A percentile compares a stretch with the other conserved stretches of the same genome.
Evolutionary conservation across 1,140 invertebrate genomes (phyloP).

Genomic region (Ladona fulva): DNA sequence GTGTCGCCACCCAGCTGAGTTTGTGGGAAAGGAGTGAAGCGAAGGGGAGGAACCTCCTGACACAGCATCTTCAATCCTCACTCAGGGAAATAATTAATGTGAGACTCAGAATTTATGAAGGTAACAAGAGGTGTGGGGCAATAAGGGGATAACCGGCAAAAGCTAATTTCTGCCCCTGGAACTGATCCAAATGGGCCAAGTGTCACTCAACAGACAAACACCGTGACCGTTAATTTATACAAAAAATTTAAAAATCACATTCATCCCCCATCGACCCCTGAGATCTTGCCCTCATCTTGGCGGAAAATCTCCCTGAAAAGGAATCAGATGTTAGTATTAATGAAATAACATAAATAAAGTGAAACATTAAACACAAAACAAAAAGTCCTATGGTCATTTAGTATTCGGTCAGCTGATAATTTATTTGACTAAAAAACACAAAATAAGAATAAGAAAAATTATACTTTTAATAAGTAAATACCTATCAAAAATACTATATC

Average conservation of each 20-base stretch:
- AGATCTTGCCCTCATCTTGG: conserved; percentile 7
- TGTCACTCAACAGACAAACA: conserved; percentile 9
- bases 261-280: neutral
- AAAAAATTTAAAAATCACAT: conserved; percentile 11
- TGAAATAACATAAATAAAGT: no score
- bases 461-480: no score
- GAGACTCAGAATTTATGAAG: neutral
- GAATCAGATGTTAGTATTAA: no score
- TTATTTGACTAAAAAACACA: no score
- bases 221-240: neutral
- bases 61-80: neutral
- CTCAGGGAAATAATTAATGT: neutral
- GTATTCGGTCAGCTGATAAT: no score
- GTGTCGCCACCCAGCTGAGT: neutral
- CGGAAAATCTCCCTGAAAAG: neutral
- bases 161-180: conserved; percentile 4
- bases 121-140: neutral
- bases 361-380: no score
- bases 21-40: neutral
- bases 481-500: no score
- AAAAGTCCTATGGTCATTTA: no score
- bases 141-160: neutral
- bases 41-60: neutral
- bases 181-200: neutral
- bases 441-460: no score